Evolutionary conservation across 2,113 vertebrate species (phyloP), one percentile per base, ranked within the genome.

Genomic region (Pterocles gutturalis): DNA sequence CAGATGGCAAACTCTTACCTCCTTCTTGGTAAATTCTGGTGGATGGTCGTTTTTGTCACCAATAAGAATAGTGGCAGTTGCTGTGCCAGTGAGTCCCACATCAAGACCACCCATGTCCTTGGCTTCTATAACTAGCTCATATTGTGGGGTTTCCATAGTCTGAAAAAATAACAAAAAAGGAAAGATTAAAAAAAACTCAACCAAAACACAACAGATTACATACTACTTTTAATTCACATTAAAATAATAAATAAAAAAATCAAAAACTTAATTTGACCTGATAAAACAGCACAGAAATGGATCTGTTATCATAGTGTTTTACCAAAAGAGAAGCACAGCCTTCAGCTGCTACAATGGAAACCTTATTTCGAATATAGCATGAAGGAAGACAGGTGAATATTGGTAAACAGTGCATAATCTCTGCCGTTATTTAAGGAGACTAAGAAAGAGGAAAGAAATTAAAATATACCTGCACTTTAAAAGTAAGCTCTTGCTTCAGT

Each of bases 41-140:
- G 99, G 98, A 29, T 99, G 99, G 91, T 99, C 99, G 3, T 99
- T 99, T 95, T 99, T 99, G 98, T 99, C 99, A 15, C 99, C 99
- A 25, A 99, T 99, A 45, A 99, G 98, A 61, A 99, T 99, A 17
- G 99, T 99, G 5, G 99, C 99, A 0, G 99, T 99, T 38, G 99
- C 99, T 1, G 99, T 99, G 77, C 99, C 99, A 3, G 98, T 99
- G 12, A 99, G 97, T n/a, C 99, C 99, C 46, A 99, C 99, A 2
- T 99, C 99, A 51, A 97, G 76, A 83, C 99, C 99, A 17, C 99
- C 99, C 99, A 99, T 99, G 69, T 99, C 99, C 90, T 99, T 99
- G 24, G 99, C 99, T 90, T 99, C 99, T 46, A 99, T 99, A 95
- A 99, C 99, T 75, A 99, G 91, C 92, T 99, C 99, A 0, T 99